These are phyloP conservation scores for Eulacestoma nigropectus DNA, from an alignment of 2,113 vertebrate genomes.

Conservation along the genomic window DNA sequence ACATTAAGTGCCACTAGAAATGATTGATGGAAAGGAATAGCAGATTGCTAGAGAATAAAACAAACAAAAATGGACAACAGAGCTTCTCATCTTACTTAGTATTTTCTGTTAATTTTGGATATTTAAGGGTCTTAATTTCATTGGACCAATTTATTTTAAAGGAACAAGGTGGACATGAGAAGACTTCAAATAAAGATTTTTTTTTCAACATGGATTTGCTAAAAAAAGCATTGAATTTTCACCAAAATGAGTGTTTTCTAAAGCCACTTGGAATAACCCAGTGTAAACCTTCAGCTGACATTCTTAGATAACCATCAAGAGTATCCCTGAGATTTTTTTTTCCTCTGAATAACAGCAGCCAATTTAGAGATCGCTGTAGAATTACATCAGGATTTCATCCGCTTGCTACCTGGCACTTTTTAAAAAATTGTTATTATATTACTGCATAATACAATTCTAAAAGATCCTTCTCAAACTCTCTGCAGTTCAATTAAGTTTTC, in stretches of 20 bases:
- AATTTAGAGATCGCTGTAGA: not conserved
- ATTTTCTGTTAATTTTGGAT: not conserved
- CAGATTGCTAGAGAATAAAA: not conserved
- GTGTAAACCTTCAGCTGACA: not conserved
- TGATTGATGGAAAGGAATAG: not conserved
- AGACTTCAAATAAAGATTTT: not conserved
- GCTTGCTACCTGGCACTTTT: not conserved
- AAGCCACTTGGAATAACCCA: not conserved
- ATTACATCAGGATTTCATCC: not conserved
- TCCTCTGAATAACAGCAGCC: not conserved
- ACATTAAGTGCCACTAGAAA: not conserved
- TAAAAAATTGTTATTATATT: not conserved
- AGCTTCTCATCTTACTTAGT: not conserved
- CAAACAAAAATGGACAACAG: not conserved
- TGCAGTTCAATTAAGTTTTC: not conserved
- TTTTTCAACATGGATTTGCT: not conserved
- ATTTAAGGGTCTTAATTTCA: not conserved
- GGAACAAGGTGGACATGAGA: not conserved
- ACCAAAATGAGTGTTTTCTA: not conserved
- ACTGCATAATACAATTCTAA: not conserved
- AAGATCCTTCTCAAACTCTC: not conserved
- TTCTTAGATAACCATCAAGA: not conserved
- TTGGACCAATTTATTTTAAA: not conserved
- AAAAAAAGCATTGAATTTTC: not conserved
- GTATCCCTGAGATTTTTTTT: not conserved